Evolutionary conservation across 1,140 invertebrate genomes (phyloP).

Genomic region (Pogonus chalceus): DNA sequence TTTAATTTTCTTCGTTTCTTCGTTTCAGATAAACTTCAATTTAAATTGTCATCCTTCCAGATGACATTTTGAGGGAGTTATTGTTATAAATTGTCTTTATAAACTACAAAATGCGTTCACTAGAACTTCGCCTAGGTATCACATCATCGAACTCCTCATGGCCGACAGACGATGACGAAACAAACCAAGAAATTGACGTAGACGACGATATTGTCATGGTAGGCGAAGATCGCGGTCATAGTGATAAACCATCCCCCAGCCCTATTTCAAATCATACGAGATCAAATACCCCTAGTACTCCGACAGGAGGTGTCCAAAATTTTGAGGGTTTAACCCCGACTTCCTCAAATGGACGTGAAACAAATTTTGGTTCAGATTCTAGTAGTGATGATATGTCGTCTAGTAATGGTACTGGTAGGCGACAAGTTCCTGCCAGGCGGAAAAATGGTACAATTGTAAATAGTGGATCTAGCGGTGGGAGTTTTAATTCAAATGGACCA

Average conservation of each 20-base stretch:
- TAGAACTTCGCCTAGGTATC: slow-evolving; percentile 2
- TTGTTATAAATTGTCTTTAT: too few relatives aligned
- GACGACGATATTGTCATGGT: not conserved
- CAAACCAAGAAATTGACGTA: slow-evolving; percentile 1
- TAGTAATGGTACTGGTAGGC: not conserved
- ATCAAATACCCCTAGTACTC: not conserved
- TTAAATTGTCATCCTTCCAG: too few relatives aligned
- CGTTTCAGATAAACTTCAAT: too few relatives aligned
- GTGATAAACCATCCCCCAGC: too few relatives aligned
- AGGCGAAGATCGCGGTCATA: slow-evolving; percentile 1
- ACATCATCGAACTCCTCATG: not conserved
- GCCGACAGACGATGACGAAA: not conserved
- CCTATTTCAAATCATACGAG: too few relatives aligned
- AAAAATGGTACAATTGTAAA: not conserved
- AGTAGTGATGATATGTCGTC: not conserved
- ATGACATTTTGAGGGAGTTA: too few relatives aligned
- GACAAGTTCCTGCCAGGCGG: slow-evolving; percentile 2
- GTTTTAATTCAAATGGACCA: slow-evolving; percentile 24
- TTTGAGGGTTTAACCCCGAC: too few relatives aligned
- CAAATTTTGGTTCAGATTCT: not conserved
- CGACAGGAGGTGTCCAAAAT: not conserved
- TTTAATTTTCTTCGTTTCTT: too few relatives aligned
- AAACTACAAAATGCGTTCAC: not conserved
- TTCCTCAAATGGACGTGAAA: too few relatives aligned
- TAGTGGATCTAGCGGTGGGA: slow-evolving; percentile 31